Base-by-base conservation (phyloP, 2,888 invertebrate species). In the Spialia ferax region DNA sequence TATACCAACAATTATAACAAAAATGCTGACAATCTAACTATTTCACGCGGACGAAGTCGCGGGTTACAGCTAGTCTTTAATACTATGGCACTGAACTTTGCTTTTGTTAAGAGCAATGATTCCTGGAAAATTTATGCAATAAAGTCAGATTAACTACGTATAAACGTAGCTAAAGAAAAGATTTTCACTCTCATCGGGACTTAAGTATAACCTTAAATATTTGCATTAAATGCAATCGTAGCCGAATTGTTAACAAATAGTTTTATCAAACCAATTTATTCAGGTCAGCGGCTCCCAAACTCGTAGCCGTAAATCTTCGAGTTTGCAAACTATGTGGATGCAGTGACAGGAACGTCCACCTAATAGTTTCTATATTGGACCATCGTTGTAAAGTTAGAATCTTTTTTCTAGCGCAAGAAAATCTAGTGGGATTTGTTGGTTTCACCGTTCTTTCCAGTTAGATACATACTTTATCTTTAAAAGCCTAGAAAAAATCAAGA, bases 231-330 rank as follows among this genome's bases (percentile, higher is more conserved):
- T 26, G 13, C 52, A 60, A 60, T 26, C 45, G 26, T 13, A 10
- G 45, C 11, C 18, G 15, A 45, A 23, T 18, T 6, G 61, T 61
- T 32, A 29, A 45, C 48, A 50, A 61, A 61, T 32, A 61, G 61
- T 50, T 48, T 42, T 61, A 29, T 50, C 61, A 35, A 35, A 50
- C 35, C 61, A 52, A 52, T 62, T 62, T 52, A 62, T 50, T 52
- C 52, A 61, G 52, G 48, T 10, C 5, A 35, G 15, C 61, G 48
- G 48, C 20, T 61, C 48, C 32, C 13, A 20, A 61, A 20, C 29
- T 61, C 45, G 32, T 42, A 32, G 22, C 61, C 35, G 45, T 62
- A 62, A 62, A 50, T 62, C 50, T 32, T 48, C 20, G 20, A 48
- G 20, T 48, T 48, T 48, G 20, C 20, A 2, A 20, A 48, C 48